Base-by-base conservation (phyloP, 1,140 invertebrate species). In the Diploscapter pachys region DNA sequence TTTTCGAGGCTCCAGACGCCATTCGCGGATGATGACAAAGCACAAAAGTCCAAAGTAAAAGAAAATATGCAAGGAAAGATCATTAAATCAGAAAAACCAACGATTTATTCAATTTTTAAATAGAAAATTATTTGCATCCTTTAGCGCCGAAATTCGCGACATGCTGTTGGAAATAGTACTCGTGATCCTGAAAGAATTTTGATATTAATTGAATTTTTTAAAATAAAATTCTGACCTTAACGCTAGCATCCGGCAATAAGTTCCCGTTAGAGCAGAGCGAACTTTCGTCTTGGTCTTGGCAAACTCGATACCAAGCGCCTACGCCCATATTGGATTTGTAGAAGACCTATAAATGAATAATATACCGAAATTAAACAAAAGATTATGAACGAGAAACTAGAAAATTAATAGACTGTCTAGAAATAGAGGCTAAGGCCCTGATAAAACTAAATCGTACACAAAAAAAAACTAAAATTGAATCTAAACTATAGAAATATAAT, bases 51-150 rank as follows among this genome's bases (percentile, higher is more conserved):
- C 9, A 59, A 31, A 59, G 57, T 11, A 31, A 59, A 31, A 59
- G 57, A 59, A 59, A 59, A 31, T 1, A 31, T 11, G 57, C 9
- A 31, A 59, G 2, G 31, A 31, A 59, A 31, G 31, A 59, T 11
- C 9, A 59, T 11, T 11, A 59, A 31, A 55, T 1, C 66, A 68
- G 48, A 48, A 68, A 68, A 31, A 68, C 52, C 11, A 8, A 48
- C 51, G 49, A 68, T 68, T 13, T n/a, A 6, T n/a, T 53, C 49
- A 65, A 55, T 68, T 68, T 68, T n/a, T 54, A 68, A 59, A 59
- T 11, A 59, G 57, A 59, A 59, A 31, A 59, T 65, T 65, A 65
- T 9, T 9, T 31, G 63, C 63, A 65, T 8, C 63, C 63, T 31
- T 13, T 50, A 6, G 8, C 51, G 13, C 63, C 63, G 8, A 9